Conservation (phyloP, 2,113 vertebrate genomes). For the Poeciliopsis prolifica region DNA sequence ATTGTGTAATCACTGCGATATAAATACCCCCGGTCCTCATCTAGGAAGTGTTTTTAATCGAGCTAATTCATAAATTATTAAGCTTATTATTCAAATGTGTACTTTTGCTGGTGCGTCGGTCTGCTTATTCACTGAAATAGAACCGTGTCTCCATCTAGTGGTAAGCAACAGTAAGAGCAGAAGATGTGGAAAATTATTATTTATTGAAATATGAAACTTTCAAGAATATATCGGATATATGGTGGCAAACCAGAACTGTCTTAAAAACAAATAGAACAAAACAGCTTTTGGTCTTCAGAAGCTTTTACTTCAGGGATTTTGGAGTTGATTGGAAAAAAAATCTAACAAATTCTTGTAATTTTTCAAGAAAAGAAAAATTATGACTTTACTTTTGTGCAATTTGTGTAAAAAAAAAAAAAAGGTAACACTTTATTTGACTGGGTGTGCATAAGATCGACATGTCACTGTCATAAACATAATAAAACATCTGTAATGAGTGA, state of each 20-base stretch:
- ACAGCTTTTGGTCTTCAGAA: not conserved
- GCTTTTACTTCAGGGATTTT: no score
- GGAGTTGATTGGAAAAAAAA: no score
- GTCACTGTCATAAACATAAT: no score
- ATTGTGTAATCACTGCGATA: not conserved
- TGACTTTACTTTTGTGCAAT: no score
- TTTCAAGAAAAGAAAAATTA: no score
- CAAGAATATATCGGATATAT: no score
- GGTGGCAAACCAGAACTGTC: not conserved
- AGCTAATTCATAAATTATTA: constrained; percentile 29
- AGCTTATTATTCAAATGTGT: constrained; percentile 7
- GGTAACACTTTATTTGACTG: no score
- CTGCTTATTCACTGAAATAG: constrained; percentile 12
- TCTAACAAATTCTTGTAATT: no score
- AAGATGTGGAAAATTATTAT: not conserved
- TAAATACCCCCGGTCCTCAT: constrained; percentile 14
- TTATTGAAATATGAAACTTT: not conserved
- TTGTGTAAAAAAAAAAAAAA: no score
- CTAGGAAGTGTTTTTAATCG: not conserved
- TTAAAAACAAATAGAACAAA: not conserved
- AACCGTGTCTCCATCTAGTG: constrained; percentile 72
- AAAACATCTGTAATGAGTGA: no score
- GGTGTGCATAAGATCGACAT: no score
- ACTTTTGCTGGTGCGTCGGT: not conserved
- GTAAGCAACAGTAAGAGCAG: constrained; percentile 1